Percentiles rank a stretch among this genome's conserved stretches.
Evolutionary conservation across 2,888 invertebrate genomes (phyloP).

Genomic region (Dinocampus coccinellae): DNA sequence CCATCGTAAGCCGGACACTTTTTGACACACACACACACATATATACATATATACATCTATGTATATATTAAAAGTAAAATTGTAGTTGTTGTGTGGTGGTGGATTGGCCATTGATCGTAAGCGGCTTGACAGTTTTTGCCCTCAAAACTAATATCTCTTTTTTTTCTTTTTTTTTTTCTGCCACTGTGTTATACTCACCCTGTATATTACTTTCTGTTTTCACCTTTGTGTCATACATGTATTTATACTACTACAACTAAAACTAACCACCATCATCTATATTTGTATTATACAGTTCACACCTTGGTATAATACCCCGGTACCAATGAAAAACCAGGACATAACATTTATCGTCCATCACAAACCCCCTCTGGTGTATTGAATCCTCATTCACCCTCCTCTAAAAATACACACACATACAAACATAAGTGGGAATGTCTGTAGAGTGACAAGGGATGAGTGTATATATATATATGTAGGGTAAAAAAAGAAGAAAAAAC

Average conservation of each 20-base stretch:
- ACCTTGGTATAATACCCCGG: slow-evolving; percentile 31
- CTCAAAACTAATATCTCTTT: slow-evolving; percentile 3
- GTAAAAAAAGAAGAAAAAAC: not conserved
- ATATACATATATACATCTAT: not conserved
- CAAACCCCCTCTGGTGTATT: slow-evolving; percentile 23
- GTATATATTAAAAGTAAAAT: not conserved
- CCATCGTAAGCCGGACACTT: slow-evolving; percentile 47
- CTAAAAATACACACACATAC: not conserved
- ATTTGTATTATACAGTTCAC: slow-evolving; percentile 17
- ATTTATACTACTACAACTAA: not conserved
- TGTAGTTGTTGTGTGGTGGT: slow-evolving; percentile 13
- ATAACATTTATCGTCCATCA: slow-evolving; percentile 36
- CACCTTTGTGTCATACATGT: not conserved
- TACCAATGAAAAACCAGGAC: slow-evolving; percentile 19
- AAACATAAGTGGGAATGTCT: slow-evolving; percentile 15
- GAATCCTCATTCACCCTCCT: slow-evolving; percentile 5
- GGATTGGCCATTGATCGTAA: slow-evolving; percentile 63
- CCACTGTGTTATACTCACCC: not conserved
- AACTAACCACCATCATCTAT: not conserved
- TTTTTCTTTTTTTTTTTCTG: not conserved
- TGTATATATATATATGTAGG: not conserved
- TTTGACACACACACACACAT: slow-evolving; percentile 27
- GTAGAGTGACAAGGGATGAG: slow-evolving; percentile 8
- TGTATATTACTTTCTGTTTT: not conserved
- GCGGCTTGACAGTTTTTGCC: slow-evolving; percentile 55